Base-by-base conservation (phyloP, 2,797 vertebrate genomes). In the Manis pentadactyla region DNA sequence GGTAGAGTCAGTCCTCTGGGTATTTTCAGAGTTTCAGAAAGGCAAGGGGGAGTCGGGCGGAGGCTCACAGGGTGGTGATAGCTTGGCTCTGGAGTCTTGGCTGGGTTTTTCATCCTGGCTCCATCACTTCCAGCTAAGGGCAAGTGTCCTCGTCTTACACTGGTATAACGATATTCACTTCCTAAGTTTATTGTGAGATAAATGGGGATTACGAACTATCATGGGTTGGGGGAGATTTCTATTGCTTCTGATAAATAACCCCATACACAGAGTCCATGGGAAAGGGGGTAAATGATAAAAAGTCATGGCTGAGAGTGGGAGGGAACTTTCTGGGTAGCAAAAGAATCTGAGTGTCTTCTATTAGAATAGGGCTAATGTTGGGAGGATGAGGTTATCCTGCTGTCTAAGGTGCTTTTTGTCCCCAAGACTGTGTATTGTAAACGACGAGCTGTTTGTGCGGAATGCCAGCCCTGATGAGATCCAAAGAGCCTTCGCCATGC, bases 381-480 rank as follows among this genome's bases (percentile, higher is more conserved):
- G 75, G 61, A 46, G 12, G 57, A 39, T 53, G 57, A 73, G n/a
- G 51, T 46, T 57, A n/a, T 46, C 73, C 29, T 2, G 5, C 9
- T 49, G 8, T 51, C 68, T 31, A 31, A 90, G 59, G 21, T 31
- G 71, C 55, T 84, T 23, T 87, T 73, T 61, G 37, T 68, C 39
- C 46, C 27, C 39, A 97, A 99, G 99, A 89, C 95, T 99, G 63
- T 99, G 99, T 97, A 99, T 99, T 1, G 99, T 99, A 46, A 99
- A 99, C 0, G 99, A 99, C 46, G 99, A 99, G 97, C 98, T 99
- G 34, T 99, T 99, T 85, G 99, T 99, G 84, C 98, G 99, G 83
- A 99, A 99, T 73, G 99, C 99, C 37, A 99, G 98, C 23, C 98
- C 99, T 0, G 99, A 99, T 63, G 99, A 99, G 98, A 99, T 99